These are phyloP conservation scores for Delia radicum DNA, from an alignment of 1,140 invertebrate genomes.

Conservation along the genomic window DNA sequence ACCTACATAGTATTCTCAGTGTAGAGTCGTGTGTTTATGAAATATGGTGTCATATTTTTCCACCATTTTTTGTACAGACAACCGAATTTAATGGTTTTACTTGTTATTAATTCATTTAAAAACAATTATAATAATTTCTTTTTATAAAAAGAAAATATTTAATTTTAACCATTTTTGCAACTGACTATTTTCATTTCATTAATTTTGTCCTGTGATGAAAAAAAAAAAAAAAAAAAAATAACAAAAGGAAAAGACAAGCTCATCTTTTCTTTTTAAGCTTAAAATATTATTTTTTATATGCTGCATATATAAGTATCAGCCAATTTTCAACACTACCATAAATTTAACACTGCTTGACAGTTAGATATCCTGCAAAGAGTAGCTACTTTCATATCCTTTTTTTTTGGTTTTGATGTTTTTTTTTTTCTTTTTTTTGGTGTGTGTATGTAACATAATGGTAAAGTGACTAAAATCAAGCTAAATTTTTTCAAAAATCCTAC, in stretches of 20 bases:
- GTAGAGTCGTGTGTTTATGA: no score
- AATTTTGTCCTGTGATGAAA: neutral
- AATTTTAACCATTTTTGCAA: no score
- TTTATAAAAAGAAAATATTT: no score
- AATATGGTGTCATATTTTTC: no score
- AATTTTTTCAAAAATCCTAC: neutral
- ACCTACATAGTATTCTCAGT: no score
- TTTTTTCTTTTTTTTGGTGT: neutral
- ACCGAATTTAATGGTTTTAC: no score
- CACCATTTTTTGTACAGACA: no score
- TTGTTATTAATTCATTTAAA: no score
- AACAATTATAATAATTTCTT: no score
- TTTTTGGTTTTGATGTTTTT: neutral
- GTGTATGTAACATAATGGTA: neutral
- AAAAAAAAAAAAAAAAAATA: no score
- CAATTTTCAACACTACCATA: constrained; percentile 17
- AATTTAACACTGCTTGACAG: constrained; percentile 13
- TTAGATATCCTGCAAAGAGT: neutral
- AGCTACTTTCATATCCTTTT: neutral
- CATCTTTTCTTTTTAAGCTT: neutral
- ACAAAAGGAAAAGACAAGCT: no score
- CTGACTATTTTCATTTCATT: neutral
- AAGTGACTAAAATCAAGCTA: constrained; percentile 5
- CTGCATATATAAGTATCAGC: constrained; percentile 5
- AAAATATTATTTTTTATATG: neutral